Base-by-base conservation (phyloP, 2,797 vertebrate species). In the Hapalemur alaotrensis region DNA sequence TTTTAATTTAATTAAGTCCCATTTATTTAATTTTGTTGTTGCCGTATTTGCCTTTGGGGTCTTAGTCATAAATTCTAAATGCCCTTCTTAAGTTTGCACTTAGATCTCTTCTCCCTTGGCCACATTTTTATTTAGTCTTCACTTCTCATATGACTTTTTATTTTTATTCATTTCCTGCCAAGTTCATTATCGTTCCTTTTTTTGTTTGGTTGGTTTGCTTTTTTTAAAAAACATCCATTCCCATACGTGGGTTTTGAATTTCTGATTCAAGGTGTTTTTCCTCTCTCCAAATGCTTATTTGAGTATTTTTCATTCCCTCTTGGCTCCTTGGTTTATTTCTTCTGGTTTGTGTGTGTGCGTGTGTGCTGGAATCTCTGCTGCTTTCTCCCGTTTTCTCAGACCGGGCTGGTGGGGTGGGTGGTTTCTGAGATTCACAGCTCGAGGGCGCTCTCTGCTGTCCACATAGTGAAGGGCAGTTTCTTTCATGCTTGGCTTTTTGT, bases 381-480 rank as follows among this genome's bases (percentile, higher is more conserved):
- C 20, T 4, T 25, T 28, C 20, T 12, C 30, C 1, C 25, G n/a
- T 6, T 48, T 70, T 69, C 25, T 18, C 48, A 35, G 48, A 15
- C 5, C 0, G 46, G 4, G 4, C 9, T 48, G 20, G 25, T 6
- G n/a, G 22, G 1, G 22, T 15, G 15, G 6, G 57, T 1, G 3
- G 2, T 48, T 80, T 69, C 7, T 41, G 61, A 22, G 54, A 80
- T 30, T 88, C 17, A 0, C 22, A 17, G 54, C 35, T 63, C 15
- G 35, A 1, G 43, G 2, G 8, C 46, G 17, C 76, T 15, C 11
- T 81, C 46, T 81, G 35, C 46, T 4, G 11, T 43, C 76, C 20
- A 43, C 0, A 1, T 3, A 1, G 35, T 43, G 30, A 63, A 87
- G 7, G 46, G 67, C 76, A 8, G 54, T 61, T 43, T 80, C 22